phyloP scores from a whole-genome alignment of 2,888 invertebrate species.

The Eilema depressum region DNA sequence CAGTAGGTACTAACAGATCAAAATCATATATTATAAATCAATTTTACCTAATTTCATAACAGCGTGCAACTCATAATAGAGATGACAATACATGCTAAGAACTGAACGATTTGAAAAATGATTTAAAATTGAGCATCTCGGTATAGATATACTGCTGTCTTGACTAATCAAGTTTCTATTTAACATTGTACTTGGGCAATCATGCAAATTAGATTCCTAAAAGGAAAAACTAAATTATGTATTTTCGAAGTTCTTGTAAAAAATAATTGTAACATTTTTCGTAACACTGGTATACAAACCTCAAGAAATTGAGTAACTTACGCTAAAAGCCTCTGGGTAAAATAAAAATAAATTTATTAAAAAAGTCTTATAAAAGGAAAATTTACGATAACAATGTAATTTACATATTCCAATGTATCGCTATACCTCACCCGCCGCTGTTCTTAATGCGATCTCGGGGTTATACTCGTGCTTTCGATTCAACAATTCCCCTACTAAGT shows the following conservation, averaged over 20 bases:
- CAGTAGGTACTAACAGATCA: too few relatives aligned
- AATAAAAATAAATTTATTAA: constrained; percentile 34
- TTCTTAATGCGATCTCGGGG: constrained; percentile 37
- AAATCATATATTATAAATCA: too few relatives aligned
- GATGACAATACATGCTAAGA: too few relatives aligned
- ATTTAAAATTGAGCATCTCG: too few relatives aligned
- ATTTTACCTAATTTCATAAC: too few relatives aligned
- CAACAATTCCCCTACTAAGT: constrained; percentile 37
- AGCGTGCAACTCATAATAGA: too few relatives aligned
- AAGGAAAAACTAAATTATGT: neutral
- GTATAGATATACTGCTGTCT: too few relatives aligned
- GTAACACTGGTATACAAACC: constrained; percentile 14
- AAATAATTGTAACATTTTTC: neutral
- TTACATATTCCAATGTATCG: constrained; percentile 43
- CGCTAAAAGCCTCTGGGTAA: constrained; percentile 27
- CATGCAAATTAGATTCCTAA: neutral
- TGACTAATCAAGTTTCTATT: too few relatives aligned
- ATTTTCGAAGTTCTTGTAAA: neutral
- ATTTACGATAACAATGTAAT: constrained; percentile 36
- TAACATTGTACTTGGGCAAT: neutral
- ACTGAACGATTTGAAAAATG: too few relatives aligned
- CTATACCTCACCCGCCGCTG: constrained; percentile 13
- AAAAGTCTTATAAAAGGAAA: constrained; percentile 25
- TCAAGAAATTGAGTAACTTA: constrained; percentile 22
- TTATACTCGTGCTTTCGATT: constrained; percentile 39